These are phyloP conservation scores for Microchrysa polita DNA, from an alignment of 2,888 invertebrate genomes.

Conservation along the genomic window DNA sequence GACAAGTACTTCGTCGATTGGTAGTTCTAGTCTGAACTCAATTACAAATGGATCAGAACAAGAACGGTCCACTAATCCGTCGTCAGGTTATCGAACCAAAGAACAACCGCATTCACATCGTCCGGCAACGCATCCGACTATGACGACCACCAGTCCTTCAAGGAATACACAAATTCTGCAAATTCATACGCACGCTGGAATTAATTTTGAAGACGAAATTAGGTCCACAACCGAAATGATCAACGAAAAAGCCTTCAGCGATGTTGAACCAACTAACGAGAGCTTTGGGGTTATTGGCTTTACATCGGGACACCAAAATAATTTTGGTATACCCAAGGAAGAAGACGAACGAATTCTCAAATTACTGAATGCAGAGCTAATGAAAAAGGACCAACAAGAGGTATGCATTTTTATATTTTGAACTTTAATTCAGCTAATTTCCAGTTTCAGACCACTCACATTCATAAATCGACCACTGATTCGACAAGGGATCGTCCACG, in stretches of 20 bases:
- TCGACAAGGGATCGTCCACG: constrained; percentile 66
- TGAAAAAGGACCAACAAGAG: constrained; percentile 50
- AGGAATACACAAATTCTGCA: constrained; percentile 50
- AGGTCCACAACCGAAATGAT: constrained; percentile 37
- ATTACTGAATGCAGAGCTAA: constrained; percentile 58
- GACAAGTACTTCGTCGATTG: neutral
- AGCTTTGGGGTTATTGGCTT: constrained; percentile 59
- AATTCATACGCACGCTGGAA: constrained; percentile 41
- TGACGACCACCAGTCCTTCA: constrained; percentile 35
- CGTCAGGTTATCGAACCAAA: constrained; percentile 13
- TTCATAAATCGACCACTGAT: constrained; percentile 64
- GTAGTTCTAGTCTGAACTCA: constrained; percentile 23
- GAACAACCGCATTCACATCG: constrained; percentile 1
- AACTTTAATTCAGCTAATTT: neutral
- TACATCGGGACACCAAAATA: constrained; percentile 72
- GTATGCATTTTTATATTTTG: constrained; percentile 25
- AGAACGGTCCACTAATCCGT: constrained; percentile 9
- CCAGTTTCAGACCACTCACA: constrained; percentile 54
- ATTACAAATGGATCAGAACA: constrained; percentile 23
- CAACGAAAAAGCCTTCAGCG: constrained; percentile 25
- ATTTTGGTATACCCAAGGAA: constrained; percentile 71
- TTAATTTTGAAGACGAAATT: constrained; percentile 43
- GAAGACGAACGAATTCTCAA: constrained; percentile 67
- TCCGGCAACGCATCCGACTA: neutral
- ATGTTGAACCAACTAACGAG: constrained; percentile 48